phyloP scores from a whole-genome alignment of 2,113 vertebrate species.

The Bubo scandiacus region DNA sequence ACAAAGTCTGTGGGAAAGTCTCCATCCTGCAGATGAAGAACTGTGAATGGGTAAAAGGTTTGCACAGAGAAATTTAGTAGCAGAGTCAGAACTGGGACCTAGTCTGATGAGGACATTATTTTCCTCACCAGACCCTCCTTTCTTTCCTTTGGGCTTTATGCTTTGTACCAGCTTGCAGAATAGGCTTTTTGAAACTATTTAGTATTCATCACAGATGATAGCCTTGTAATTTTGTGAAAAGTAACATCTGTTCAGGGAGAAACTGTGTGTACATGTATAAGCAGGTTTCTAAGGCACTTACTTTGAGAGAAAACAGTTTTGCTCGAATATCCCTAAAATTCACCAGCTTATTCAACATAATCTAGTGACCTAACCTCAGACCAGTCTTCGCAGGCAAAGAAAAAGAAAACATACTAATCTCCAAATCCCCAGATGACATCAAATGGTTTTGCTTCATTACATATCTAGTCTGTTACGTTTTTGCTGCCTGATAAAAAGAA shows the following conservation, averaged over 20 bases:
- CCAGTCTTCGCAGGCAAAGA: neutral
- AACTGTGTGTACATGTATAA: neutral
- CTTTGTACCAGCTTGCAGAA: neutral
- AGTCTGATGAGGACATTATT: neutral
- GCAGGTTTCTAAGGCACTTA: neutral
- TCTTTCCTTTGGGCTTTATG: neutral
- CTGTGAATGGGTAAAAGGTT: neutral
- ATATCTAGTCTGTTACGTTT: neutral
- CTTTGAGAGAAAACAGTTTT: neutral
- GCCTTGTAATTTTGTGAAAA: conserved; percentile 13
- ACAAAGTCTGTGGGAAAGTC: neutral
- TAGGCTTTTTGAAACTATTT: neutral
- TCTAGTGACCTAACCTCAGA: neutral
- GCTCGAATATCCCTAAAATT: neutral
- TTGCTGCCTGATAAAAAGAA: neutral
- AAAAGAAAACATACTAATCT: neutral
- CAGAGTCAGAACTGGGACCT: neutral
- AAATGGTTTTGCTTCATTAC: neutral
- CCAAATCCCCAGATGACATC: neutral
- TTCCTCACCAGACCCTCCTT: neutral
- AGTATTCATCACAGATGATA: conserved; percentile 8
- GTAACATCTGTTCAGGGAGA: conserved; percentile 19
- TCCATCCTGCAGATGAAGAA: neutral
- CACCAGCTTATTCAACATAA: neutral
- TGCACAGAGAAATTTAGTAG: neutral